Conservation (phyloP, 2,797 vertebrate genomes). For the Chaenodraco wilsoni region DNA sequence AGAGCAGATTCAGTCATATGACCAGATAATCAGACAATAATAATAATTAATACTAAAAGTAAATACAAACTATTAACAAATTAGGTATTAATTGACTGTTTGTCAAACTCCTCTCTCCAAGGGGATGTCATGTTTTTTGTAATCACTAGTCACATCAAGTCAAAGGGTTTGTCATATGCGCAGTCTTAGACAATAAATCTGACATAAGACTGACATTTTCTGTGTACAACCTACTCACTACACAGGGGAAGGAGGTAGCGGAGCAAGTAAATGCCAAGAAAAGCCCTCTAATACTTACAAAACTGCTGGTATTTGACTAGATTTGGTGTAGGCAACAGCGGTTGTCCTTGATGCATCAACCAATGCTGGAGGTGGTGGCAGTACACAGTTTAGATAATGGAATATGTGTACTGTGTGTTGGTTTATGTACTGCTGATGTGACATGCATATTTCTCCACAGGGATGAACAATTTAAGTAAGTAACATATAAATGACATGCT, state of each 20-base stretch:
- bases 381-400: no score
- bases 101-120: not conserved
- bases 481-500: no score
- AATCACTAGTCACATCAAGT: no score
- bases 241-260: slow-evolving; percentile 14
- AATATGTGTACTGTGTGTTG: not conserved
- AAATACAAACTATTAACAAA: not conserved
- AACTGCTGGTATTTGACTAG: slow-evolving; percentile 27
- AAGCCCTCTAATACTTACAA: slow-evolving; percentile 12
- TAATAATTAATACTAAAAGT: not conserved
- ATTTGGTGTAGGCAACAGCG: slow-evolving; percentile 34
- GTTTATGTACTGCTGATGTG: not conserved
- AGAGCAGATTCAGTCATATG: not conserved
- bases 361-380: not conserved
- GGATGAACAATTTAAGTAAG: no score
- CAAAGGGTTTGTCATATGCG: no score
- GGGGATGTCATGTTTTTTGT: no score
- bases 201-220: slow-evolving; percentile 11
- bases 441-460: no score
- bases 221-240: slow-evolving; percentile 24
- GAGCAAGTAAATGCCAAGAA: slow-evolving; percentile 43
- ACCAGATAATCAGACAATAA: not conserved
- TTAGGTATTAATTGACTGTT: not conserved
- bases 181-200: slow-evolving; percentile 14
- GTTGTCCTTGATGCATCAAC: slow-evolving; percentile 42